phyloP scores from a whole-genome alignment of 2,113 vertebrate species.

The Crotophaga sulcirostris region DNA sequence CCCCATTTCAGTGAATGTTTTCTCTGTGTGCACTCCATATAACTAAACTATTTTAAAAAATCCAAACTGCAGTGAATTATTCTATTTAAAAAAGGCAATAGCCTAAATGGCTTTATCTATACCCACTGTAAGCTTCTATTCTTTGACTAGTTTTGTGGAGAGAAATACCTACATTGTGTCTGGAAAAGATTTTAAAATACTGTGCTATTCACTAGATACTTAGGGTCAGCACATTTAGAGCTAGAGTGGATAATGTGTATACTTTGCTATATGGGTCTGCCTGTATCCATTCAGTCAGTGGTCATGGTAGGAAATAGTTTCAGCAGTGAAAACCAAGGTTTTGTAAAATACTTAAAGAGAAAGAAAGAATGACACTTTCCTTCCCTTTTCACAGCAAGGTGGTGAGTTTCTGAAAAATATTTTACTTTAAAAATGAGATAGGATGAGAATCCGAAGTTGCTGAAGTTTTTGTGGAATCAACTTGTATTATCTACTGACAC shows the following conservation, averaged over 20 bases:
- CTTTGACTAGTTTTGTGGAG: not conserved
- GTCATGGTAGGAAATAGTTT: not conserved
- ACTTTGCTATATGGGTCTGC: not conserved
- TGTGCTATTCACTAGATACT: not conserved
- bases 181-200: constrained; percentile 1
- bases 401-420: not conserved
- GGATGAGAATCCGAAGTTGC: not conserved
- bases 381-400: not conserved
- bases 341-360: not conserved
- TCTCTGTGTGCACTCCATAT: not conserved
- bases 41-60: not conserved
- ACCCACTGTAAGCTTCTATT: not conserved
- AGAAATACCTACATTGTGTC: not conserved
- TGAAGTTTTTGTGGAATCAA: not conserved
- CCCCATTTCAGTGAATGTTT: not conserved
- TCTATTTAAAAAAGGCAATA: not conserved
- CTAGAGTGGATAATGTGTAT: not conserved
- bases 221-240: not conserved
- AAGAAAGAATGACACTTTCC: not conserved
- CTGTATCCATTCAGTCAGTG: not conserved
- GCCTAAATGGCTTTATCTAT: constrained; percentile 23
- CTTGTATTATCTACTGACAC: not conserved
- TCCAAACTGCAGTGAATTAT: not conserved
- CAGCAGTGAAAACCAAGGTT: not conserved
- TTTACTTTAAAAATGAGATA: not conserved